Percentiles rank a stretch among this genome's conserved stretches.
Evolutionary conservation across 2,113 vertebrate species (phyloP).

Genomic region (Anser cygnoides): DNA sequence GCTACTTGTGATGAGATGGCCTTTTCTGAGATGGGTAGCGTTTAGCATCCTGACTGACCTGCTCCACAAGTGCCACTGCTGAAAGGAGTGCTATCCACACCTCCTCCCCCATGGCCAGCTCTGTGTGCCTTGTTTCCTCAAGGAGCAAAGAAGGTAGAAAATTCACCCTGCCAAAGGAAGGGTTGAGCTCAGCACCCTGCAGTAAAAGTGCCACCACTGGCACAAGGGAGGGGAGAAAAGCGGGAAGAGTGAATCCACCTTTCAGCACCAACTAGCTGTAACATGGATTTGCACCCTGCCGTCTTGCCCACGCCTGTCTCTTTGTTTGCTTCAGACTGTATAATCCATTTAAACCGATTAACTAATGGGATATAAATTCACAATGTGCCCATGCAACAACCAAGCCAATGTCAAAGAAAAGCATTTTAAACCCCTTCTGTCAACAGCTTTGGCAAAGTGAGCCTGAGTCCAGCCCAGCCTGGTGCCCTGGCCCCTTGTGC

Average conservation of each 20-base stretch:
- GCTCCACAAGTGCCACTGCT: not conserved
- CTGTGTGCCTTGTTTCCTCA: not conserved
- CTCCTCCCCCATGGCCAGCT: not conserved
- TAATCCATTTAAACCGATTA: slow-evolving; percentile 5
- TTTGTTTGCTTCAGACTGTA: slow-evolving; percentile 18
- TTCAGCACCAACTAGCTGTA: not conserved
- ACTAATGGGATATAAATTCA: not conserved
- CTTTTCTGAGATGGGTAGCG: not conserved
- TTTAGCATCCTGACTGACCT: not conserved
- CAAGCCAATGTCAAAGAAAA: not conserved
- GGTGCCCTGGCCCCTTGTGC: not conserved
- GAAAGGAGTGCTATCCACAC: not conserved
- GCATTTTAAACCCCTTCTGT: not conserved
- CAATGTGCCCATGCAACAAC: not conserved
- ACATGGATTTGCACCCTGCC: not conserved
- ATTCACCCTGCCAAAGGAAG: not conserved
- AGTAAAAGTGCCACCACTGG: not conserved
- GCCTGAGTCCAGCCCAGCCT: not conserved
- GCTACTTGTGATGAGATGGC: not conserved
- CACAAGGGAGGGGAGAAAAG: not conserved
- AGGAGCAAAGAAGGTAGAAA: not conserved
- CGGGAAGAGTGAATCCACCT: not conserved
- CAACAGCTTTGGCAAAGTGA: not conserved
- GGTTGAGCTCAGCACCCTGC: not conserved
- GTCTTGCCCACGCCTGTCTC: not conserved